Evolutionary conservation across 2,888 invertebrate species (phyloP), one percentile per base, ranked within the genome.

Genomic region (Neocrepidodera transversa): DNA sequence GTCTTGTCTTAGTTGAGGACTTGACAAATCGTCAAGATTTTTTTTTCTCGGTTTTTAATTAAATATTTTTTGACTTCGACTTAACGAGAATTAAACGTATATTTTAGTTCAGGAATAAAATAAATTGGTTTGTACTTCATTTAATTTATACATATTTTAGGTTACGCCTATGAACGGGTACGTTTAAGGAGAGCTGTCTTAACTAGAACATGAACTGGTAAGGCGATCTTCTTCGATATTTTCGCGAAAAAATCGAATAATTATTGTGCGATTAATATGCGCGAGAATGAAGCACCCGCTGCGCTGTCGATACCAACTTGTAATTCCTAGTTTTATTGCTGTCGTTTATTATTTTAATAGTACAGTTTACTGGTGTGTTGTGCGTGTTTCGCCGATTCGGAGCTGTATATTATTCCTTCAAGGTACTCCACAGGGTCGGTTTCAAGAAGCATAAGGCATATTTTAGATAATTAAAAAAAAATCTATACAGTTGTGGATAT

Each of bases 291-390:
- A 70, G 68, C 63, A 64, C 74, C 74, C 66, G 75, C 76, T 74
- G 76, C 63, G 74, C 73, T 73, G 74, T 76, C 76, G 75, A 76
- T 75, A 71, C 72, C 70, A 69, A 69, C 76, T 68, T 77, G 77
- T 77, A 76, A 76, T 72, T 72, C 69, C 74, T 74, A 73, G 73
- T 68, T 78, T 76, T 77, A 77, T 77, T 69, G 74, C 74, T 67
- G 67, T 70, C 76, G 73, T 78, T 77, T 76, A 73, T 77, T 76
- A 77, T 76, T 75, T 76, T 77, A 76, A 77, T 76, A 73, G 77
- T 72, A 65, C 71, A 74, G 73, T 76, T 76, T 76, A 74, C 73
- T 68, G 71, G 71, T 69, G 60, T 72, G 68, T 68, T 69, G 68
- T 71, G 71, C 73, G 68, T 74, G 73, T 74, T 72, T 70, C 65